phyloP scores from a whole-genome alignment of 2,888 invertebrate species.

The Lobophora halterata region DNA sequence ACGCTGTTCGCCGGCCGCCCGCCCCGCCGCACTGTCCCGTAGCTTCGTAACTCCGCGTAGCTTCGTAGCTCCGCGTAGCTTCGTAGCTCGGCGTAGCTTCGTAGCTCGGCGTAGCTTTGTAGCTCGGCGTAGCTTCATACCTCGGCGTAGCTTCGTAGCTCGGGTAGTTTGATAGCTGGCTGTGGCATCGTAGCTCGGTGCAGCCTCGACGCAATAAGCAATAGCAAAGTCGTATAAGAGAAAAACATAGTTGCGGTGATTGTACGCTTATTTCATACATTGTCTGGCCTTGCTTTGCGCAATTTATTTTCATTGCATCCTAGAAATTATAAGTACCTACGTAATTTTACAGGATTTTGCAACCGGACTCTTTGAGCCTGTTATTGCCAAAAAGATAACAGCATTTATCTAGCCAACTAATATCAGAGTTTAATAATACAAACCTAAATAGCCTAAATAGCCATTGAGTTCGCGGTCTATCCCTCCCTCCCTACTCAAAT shows the following conservation, averaged over 20 bases:
- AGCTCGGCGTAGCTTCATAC: no score
- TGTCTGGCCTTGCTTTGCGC: constrained; percentile 1
- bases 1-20: no score
- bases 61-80: no score
- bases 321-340: neutral
- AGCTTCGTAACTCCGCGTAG: no score
- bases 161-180: no score
- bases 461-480: neutral
- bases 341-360: no score
- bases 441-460: neutral
- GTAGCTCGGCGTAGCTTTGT: no score
- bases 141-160: no score
- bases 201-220: constrained; percentile 7
- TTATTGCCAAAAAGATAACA: no score
- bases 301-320: constrained; percentile 2
- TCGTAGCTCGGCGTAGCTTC: no score
- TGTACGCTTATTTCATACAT: constrained; percentile 4
- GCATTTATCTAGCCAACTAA: neutral
- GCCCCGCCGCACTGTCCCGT: no score
- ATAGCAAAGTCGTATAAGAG: constrained; percentile 12
- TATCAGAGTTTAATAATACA: neutral
- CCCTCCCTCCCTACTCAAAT: neutral
- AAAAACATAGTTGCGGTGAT: constrained; percentile 10
- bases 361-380: no score
- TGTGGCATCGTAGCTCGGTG: constrained; percentile 12